Base-by-base conservation (phyloP, 1,140 invertebrate species). In the Atta texana region DNA sequence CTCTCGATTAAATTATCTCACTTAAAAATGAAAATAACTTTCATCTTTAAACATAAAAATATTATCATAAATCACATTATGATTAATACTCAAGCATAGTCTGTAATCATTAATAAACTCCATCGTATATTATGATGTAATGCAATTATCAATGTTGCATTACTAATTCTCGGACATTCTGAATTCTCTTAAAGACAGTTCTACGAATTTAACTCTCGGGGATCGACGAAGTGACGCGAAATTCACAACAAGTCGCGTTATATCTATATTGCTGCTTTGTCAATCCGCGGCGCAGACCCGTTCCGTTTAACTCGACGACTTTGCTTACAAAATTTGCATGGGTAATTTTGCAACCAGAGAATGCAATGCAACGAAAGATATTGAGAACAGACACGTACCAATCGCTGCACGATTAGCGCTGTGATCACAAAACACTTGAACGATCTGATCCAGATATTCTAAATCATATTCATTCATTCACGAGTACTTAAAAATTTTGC, bases 291-390 rank as follows among this genome's bases (percentile, higher is more conserved):
- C 31, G 28, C 18, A 12, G 3, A 49, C 0, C 31, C 44, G 8
- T 63, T 69, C 16, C 3, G 2, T 16, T 69, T 16, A 53, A 39
- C 14, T 12, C 39, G 28, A 21, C 28, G 2, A 53, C 31, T 44
- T 68, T 68, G 24, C 12, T 55, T 12, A 44, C 28, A 57, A 81
- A 78, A 64, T 64, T 78, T 18, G 31, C 24, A 31, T 59, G 18
- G 3, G 18, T 64, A 51, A 31, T 66, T 78, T 44, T 63, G 59
- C 59, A 57, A 12, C 14, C 4, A 18, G 4, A 18, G 34, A 59
- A 34, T 28, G 24, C 21, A 34, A 24, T 34, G 39, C 39, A 69
- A 39, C 18, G 14, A 69, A 6, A 69, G 34, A 64, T 49, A 66
- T 49, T 63, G 75, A 66, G 39, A 28, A 10, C 39, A 77, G 7